Evolutionary conservation across 2,113 vertebrate genomes (phyloP).

Genomic region (Platichthys stellatus): DNA sequence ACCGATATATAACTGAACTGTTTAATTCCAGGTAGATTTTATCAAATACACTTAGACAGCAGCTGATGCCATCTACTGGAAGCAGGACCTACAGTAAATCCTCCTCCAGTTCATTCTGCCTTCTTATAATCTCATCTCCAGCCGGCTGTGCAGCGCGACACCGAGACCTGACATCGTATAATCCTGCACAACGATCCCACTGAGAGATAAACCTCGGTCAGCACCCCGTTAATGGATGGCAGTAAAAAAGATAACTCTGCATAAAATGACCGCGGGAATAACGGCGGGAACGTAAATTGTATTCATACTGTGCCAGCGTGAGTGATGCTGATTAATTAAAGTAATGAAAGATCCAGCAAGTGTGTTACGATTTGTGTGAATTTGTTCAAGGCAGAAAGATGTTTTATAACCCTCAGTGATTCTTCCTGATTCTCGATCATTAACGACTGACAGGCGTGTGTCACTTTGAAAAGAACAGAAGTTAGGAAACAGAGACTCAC

Average conservation of each 20-base stretch:
- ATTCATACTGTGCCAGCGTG: constrained; percentile 1
- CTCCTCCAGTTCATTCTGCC: constrained; percentile 35
- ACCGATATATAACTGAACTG: constrained; percentile 7
- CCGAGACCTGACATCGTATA: constrained; percentile 59
- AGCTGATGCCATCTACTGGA: constrained; percentile 22
- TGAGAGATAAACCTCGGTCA: constrained; percentile 59
- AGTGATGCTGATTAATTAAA: constrained; percentile 17
- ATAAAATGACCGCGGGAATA: constrained; percentile 52
- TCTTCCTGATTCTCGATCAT: constrained; percentile 29
- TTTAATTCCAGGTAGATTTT: not conserved
- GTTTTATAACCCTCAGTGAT: constrained; percentile 17
- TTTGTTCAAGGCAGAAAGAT: not conserved
- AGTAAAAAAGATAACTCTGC: constrained; percentile 65
- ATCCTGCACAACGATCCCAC: constrained; percentile 51
- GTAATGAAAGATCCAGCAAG: constrained; percentile 1
- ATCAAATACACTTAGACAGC: constrained; percentile 10
- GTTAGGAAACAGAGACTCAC: constrained; percentile 81
- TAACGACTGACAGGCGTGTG: constrained; percentile 8
- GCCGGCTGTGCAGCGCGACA: constrained; percentile 42
- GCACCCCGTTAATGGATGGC: constrained; percentile 47
- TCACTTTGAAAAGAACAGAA: not conserved
- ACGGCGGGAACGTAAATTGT: constrained; percentile 44
- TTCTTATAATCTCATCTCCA: constrained; percentile 57
- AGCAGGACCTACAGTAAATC: constrained; percentile 23
- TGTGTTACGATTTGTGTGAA: not conserved